Percentiles rank a stretch among this genome's conserved stretches.
phyloP scores from a whole-genome alignment of 2,113 vertebrate genomes.

The Mustela lutreola region DNA sequence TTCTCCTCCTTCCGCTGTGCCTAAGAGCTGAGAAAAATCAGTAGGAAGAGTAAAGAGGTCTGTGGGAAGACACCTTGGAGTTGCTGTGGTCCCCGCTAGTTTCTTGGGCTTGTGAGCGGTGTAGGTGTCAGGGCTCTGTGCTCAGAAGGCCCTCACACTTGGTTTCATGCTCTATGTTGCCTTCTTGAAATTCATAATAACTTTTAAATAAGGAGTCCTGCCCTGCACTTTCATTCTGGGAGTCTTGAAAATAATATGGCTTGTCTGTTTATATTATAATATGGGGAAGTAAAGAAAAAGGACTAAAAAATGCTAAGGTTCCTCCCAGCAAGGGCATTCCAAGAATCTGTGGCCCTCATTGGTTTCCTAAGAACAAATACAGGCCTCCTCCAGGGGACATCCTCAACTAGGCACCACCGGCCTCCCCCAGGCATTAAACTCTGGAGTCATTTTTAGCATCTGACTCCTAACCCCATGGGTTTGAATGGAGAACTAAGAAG shows the following conservation, averaged over 20 bases:
- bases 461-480: neutral
- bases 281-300: neutral
- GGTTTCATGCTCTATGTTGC: neutral
- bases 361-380: neutral
- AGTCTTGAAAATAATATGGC: neutral
- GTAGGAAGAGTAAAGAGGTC: neutral
- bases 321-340: neutral
- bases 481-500: neutral
- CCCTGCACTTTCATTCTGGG: neutral
- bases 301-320: neutral
- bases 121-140: neutral
- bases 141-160: neutral
- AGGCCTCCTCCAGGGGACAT: too few relatives aligned
- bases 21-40: neutral
- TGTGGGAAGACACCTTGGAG: neutral
- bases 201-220: neutral
- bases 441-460: neutral
- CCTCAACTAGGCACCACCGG: neutral
- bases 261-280: neutral
- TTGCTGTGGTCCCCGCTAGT: neutral
- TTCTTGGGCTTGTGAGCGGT: neutral
- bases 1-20: neutral
- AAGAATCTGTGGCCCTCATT: neutral
- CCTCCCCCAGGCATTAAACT: neutral
- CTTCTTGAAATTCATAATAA: constrained; percentile 38